Evolutionary conservation across 2,797 vertebrate species (phyloP).

Genomic region (Gymnodraco acuticeps): DNA sequence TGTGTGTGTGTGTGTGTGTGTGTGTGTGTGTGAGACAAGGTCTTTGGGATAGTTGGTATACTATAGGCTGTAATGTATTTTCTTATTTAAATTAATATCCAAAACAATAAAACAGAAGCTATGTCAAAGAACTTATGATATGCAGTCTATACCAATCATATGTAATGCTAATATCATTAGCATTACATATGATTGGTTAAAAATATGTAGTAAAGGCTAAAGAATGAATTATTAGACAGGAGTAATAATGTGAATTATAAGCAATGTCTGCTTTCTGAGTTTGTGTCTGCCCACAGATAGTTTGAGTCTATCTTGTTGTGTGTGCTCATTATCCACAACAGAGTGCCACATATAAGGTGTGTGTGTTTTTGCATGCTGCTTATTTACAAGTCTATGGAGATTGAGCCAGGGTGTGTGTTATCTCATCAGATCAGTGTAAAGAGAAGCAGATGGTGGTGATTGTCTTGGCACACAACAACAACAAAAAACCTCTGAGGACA

Average conservation of each 20-base stretch:
- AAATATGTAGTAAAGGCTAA: slow-evolving; percentile 16
- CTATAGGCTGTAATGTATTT: slow-evolving; percentile 48
- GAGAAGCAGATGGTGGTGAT: slow-evolving; percentile 75
- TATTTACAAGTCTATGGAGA: slow-evolving; percentile 30
- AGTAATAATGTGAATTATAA: slow-evolving; percentile 15
- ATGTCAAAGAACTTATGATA: slow-evolving; percentile 8
- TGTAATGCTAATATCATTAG: slow-evolving; percentile 21
- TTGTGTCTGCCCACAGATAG: slow-evolving; percentile 15
- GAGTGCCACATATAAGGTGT: slow-evolving; percentile 35
- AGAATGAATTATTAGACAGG: slow-evolving; percentile 9
- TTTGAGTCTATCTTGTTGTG: neutral
- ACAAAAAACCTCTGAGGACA: slow-evolving; percentile 34
- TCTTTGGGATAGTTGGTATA: slow-evolving; percentile 34
- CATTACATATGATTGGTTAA: slow-evolving; percentile 3
- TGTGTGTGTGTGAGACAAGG: neutral
- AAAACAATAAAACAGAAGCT: slow-evolving; percentile 43
- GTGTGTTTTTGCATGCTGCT: slow-evolving; percentile 22
- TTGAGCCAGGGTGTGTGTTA: slow-evolving; percentile 10
- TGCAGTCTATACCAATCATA: neutral
- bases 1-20: no score
- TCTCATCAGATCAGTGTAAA: slow-evolving; percentile 60
- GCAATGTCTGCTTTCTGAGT: slow-evolving; percentile 12
- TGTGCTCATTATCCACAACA: slow-evolving; percentile 39
- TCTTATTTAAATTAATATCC: slow-evolving; percentile 53
- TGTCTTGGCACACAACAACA: slow-evolving; percentile 65